Conservation (phyloP, 2,113 vertebrate species). For the Pogona vitticeps region DNA sequence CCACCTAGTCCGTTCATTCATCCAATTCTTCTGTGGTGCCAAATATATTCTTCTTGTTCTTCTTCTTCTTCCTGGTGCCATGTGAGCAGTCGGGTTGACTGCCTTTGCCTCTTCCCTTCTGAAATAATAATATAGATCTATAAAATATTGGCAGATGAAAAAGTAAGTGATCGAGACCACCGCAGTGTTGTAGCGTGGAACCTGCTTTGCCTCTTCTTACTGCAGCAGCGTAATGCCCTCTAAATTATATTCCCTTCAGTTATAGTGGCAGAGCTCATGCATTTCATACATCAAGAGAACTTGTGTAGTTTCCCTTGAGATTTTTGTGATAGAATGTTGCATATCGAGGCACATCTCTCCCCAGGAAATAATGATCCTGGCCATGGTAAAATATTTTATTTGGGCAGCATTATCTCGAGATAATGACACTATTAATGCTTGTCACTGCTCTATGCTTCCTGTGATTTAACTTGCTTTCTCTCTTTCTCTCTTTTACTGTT, state of each 20-base stretch:
- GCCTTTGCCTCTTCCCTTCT: not conserved
- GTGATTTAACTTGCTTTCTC: conserved; percentile 30
- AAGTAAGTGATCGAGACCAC: conserved; percentile 36
- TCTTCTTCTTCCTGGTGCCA: too few species aligned
- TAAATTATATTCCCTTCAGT: conserved; percentile 68
- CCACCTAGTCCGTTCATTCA: too few species aligned
- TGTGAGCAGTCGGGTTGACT: not conserved
- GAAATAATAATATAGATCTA: conserved; percentile 7
- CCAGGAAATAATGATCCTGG: conserved; percentile 54
- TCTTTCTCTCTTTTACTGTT: conserved; percentile 8
- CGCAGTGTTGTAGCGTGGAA: conserved; percentile 53
- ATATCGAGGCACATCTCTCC: conserved; percentile 60
- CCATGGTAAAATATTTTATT: conserved; percentile 65
- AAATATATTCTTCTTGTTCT: too few species aligned
- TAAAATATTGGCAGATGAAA: conserved; percentile 46
- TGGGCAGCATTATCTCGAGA: conserved; percentile 60
- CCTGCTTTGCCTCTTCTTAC: conserved; percentile 54
- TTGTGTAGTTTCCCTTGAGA: conserved; percentile 51
- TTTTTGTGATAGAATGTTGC: conserved; percentile 52
- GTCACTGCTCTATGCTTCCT: conserved; percentile 38
- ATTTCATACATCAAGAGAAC: conserved; percentile 66
- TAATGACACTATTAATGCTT: conserved; percentile 55
- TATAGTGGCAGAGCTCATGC: conserved; percentile 67
- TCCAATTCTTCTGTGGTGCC: not conserved
- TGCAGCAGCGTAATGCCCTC: conserved; percentile 50